Conservation (phyloP, 2,888 invertebrate species). For the Noctua comes region DNA sequence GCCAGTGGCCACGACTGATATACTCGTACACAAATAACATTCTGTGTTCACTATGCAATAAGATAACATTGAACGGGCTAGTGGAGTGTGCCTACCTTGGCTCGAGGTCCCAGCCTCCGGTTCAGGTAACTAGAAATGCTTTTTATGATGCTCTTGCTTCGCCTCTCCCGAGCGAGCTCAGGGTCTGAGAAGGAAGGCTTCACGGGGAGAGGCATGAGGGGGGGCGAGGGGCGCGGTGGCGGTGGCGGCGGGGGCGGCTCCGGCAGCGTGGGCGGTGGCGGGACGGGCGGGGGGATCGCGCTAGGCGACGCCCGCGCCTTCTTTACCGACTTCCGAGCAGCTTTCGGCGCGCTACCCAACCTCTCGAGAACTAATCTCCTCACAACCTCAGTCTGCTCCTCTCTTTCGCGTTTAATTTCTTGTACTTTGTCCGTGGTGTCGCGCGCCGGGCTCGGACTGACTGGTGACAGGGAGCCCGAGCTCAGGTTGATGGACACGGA, state of each 20-base stretch:
- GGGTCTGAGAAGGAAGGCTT: constrained; percentile 90
- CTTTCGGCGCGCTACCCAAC: constrained; percentile 83
- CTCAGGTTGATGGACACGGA: constrained; percentile 75
- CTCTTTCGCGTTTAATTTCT: constrained; percentile 94
- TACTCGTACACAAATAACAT: constrained; percentile 17
- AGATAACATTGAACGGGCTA: constrained; percentile 1
- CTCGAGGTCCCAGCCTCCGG: constrained; percentile 92
- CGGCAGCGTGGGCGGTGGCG: constrained; percentile 74
- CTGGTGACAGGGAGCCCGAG: constrained; percentile 78
- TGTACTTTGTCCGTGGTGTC: constrained; percentile 92
- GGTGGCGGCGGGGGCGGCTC: constrained; percentile 70
- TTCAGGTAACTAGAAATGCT: constrained; percentile 95
- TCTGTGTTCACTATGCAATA: constrained; percentile 12
- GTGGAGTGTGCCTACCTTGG: constrained; percentile 85
- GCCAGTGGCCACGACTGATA: constrained; percentile 45
- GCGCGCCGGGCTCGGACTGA: constrained; percentile 82
- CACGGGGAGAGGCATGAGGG: constrained; percentile 78
- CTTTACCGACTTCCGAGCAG: constrained; percentile 72
- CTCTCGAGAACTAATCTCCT: constrained; percentile 96
- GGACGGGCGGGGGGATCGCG: constrained; percentile 76
- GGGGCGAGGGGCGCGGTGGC: constrained; percentile 76
- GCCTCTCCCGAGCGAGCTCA: constrained; percentile 90
- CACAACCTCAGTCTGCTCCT: constrained; percentile 95
- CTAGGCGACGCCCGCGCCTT: constrained; percentile 73
- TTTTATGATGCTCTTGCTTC: constrained; percentile 95